These are phyloP conservation scores for Microctenopoma stevenorrisi DNA, from an alignment of 2,797 vertebrate species.

Conservation along the genomic window DNA sequence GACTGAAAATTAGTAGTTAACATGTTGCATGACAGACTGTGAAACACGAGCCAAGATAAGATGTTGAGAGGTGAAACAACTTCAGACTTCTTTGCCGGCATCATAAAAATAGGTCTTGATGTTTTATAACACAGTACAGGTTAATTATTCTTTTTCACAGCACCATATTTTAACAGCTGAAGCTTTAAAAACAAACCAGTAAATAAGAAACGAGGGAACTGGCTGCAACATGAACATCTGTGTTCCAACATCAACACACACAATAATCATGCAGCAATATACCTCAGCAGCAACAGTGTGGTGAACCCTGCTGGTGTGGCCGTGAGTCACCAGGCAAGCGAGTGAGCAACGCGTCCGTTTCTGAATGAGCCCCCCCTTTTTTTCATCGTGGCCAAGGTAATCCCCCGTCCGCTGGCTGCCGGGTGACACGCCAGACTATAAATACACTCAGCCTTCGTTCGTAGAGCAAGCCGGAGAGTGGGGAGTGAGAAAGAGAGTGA, in stretches of 20 bases:
- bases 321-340: conserved; percentile 70
- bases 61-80: background rate
- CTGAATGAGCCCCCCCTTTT: conserved; percentile 76
- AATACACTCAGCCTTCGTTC: conserved; percentile 80
- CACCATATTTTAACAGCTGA: background rate
- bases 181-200: background rate
- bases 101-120: too few species aligned
- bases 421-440: conserved; percentile 80
- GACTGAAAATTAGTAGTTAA: background rate
- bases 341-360: conserved; percentile 40
- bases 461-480: conserved; percentile 35
- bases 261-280: conserved; percentile 28
- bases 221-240: conserved; percentile 14
- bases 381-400: conserved; percentile 79
- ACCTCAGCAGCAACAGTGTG: conserved; percentile 53
- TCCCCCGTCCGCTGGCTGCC: conserved; percentile 77
- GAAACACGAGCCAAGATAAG: background rate
- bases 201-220: conserved; percentile 6
- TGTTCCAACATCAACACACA: background rate
- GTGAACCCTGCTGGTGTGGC: conserved; percentile 60
- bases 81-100: background rate
- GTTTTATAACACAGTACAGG: too few species aligned
- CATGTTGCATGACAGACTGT: background rate
- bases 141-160: background rate
- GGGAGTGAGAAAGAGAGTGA: conserved; percentile 13